Evolutionary conservation across 2,113 vertebrate species (phyloP), one percentile per base, ranked within the genome.

Genomic region (Noctilio leporinus): DNA sequence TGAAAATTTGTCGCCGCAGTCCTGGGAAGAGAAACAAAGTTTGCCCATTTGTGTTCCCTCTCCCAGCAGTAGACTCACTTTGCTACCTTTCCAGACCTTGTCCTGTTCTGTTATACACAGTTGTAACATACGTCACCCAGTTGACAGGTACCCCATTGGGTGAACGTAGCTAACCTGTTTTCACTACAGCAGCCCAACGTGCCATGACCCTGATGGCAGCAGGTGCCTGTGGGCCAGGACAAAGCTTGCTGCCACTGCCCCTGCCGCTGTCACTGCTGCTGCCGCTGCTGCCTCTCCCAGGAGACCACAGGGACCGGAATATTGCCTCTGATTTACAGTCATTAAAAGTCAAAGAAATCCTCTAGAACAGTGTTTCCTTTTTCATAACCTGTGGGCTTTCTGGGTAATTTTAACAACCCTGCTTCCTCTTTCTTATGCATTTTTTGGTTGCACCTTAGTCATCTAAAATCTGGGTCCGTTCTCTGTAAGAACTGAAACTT

Each of bases 171-270:
- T 30, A 38, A 49, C n/a, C 5, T 4, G 0, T 40, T 26, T 55
- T 59, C 62, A 4, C 4, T 1, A 12, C 19, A 43, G 76, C 43
- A 7, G 12, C 28, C 49, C 17, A 26, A 10, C 2, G 0, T 65
- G 55, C 69, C 12, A 1, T 38, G n/a, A 35, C 53, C 45, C 19
- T 8, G 40, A 12, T 10, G 3, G 38, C 30, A 43, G 91, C 12
- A 0, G 40, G 30, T 1, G 1, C 30, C 28, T 0, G 10, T 12
- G 26, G 45, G 38, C 14, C 26, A 38, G 33, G 11, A 76, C 4
- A 2, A 12, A n/a, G 15, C 4, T 28, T 26, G 40, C 53, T 2
- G 10, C 73, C n/a, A n/a, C n/a, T n/a, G n/a, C 28, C 4, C 9
- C 59, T 3, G 14, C 77, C 30, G 3, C 28, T 20, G 43, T 45